phyloP scores from a whole-genome alignment of 2,888 invertebrate species.

The Copidosoma aretas region DNA sequence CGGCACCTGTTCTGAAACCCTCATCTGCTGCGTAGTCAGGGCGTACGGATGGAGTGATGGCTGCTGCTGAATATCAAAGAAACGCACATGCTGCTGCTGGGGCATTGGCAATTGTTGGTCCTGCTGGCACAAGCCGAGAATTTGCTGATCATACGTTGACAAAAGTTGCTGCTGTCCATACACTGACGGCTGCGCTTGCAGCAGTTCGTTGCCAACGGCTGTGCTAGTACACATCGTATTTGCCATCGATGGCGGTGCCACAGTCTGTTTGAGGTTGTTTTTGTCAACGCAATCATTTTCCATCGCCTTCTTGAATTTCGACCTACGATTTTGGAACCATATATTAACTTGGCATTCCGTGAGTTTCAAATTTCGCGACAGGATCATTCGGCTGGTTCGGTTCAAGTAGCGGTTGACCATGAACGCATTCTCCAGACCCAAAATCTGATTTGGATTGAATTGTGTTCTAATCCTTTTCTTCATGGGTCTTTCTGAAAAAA shows the following conservation, averaged over 20 bases:
- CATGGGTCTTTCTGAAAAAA: conserved; percentile 42
- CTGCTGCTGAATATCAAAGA: no score
- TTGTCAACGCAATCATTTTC: conserved; percentile 35
- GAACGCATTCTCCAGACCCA: conserved; percentile 83
- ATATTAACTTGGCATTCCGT: conserved; percentile 85
- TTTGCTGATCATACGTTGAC: not conserved
- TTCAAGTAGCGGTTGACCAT: conserved; percentile 77
- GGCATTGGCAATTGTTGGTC: no score
- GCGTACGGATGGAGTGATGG: no score
- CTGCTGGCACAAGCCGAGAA: no score
- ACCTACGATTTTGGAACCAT: conserved; percentile 86
- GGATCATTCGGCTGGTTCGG: conserved; percentile 77
- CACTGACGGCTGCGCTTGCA: no score
- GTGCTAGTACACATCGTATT: not conserved
- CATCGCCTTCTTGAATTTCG: conserved; percentile 77
- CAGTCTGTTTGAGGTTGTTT: conserved; percentile 31
- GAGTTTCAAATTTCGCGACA: conserved; percentile 73
- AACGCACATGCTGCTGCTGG: no score
- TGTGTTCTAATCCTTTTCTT: conserved; percentile 80
- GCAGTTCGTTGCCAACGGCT: not conserved
- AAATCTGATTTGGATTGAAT: conserved; percentile 79
- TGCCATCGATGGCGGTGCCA: no score
- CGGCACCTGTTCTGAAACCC: no score
- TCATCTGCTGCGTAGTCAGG: no score
- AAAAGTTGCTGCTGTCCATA: not conserved